Percentiles rank a stretch among this genome's conserved stretches.
Evolutionary conservation across 2,797 vertebrate species (phyloP).

Genomic region (Malurus leucopterus): DNA sequence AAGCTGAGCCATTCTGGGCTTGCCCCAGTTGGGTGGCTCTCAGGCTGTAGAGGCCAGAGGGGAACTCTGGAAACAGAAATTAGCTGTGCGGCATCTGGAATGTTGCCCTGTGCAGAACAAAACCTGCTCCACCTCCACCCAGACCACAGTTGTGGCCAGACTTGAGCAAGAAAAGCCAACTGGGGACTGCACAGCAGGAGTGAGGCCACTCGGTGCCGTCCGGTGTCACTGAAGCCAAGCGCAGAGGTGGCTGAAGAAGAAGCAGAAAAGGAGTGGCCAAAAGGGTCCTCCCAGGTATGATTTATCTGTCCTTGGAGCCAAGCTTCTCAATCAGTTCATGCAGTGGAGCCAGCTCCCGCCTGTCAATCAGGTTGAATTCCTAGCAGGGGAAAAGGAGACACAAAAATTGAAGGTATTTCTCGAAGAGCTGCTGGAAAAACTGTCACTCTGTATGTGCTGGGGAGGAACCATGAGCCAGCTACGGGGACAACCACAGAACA

Average conservation of each 20-base stretch:
- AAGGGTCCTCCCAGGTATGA: background rate
- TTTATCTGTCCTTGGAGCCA: conserved; percentile 96
- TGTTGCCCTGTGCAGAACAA: background rate
- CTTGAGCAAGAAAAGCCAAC: background rate
- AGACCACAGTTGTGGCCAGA: background rate
- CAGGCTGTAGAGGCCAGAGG: background rate
- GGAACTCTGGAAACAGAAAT: background rate
- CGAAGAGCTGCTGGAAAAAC: background rate
- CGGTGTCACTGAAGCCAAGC: conserved; percentile 17
- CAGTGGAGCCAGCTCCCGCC: conserved; percentile 91
- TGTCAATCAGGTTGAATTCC: conserved; percentile 95
- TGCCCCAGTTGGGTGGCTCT: background rate
- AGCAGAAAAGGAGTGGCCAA: background rate
- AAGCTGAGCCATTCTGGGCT: background rate
- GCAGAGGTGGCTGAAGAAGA: conserved; percentile 37
- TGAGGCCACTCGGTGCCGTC: background rate
- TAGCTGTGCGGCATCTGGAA: background rate
- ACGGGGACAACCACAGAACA: background rate
- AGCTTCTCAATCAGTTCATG: conserved; percentile 96
- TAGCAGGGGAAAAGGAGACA: conserved; percentile 25
- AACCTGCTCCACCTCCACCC: background rate
- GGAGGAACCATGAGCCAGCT: fast-evolving
- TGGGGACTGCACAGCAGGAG: background rate
- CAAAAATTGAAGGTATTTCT: background rate
- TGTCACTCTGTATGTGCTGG: background rate